Conservation (phyloP, 1,140 invertebrate species). For the Antheraea mylitta region DNA sequence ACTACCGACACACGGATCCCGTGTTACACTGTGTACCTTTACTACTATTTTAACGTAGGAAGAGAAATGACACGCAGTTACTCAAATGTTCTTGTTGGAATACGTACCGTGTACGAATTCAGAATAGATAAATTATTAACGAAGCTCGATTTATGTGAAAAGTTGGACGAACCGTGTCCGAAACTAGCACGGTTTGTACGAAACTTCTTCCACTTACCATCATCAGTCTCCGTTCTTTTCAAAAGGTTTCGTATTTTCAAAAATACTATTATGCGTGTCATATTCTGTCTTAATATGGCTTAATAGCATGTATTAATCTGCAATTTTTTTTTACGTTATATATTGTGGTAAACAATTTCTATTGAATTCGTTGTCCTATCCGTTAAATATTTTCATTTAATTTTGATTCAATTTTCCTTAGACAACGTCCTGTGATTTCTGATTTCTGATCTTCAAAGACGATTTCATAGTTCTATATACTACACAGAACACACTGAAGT, state of each 20-base stretch:
- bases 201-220: constrained; percentile 33
- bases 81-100: constrained; percentile 8
- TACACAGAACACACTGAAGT: too few species aligned
- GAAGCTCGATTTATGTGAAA: constrained; percentile 50
- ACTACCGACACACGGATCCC: neutral
- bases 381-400: too few species aligned
- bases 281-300: neutral
- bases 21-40: constrained; percentile 7
- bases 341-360: too few species aligned
- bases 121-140: constrained; percentile 48
- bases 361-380: too few species aligned
- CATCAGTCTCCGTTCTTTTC: constrained; percentile 37
- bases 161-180: constrained; percentile 36
- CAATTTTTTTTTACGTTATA: too few species aligned
- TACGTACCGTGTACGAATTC: constrained; percentile 20
- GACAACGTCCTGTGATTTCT: too few species aligned
- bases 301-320: too few species aligned
- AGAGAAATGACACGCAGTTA: neutral
- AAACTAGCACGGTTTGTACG: constrained; percentile 38
- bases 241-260: constrained; percentile 10
- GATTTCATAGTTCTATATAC: too few species aligned
- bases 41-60: neutral
- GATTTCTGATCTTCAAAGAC: too few species aligned
- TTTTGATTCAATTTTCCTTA: too few species aligned
- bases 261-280: neutral